Percentiles rank a stretch among this genome's conserved stretches.
phyloP scores from a whole-genome alignment of 2,888 invertebrate genomes.

The Melanostoma scalare region DNA sequence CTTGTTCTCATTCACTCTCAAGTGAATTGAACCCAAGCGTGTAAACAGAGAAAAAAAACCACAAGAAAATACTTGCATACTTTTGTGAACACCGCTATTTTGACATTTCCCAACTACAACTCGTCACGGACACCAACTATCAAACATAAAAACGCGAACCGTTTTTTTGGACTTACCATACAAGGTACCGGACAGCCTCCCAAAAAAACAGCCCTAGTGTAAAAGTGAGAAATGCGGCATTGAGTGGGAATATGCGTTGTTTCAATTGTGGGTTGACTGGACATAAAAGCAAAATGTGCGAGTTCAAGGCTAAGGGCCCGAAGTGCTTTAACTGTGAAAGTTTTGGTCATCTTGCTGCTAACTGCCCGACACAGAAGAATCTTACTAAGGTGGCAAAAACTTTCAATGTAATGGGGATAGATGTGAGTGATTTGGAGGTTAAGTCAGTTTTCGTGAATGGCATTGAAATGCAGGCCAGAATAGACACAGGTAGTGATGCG shows the following conservation, averaged over 20 bases:
- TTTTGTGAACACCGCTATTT: too few species aligned
- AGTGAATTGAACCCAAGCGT: too few species aligned
- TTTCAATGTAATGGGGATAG: background rate
- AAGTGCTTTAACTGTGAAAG: background rate
- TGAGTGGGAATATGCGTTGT: background rate
- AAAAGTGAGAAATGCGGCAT: background rate
- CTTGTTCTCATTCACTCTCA: too few species aligned
- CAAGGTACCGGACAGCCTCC: too few species aligned
- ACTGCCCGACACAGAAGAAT: background rate
- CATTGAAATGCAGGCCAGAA: background rate
- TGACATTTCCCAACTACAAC: too few species aligned
- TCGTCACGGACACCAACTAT: too few species aligned
- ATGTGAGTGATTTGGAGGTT: background rate
- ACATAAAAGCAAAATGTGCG: slow-evolving; percentile 6
- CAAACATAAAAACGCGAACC: too few species aligned
- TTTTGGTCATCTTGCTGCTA: slow-evolving; percentile 7
- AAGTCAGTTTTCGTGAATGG: too few species aligned
- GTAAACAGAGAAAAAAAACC: too few species aligned
- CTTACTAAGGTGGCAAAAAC: background rate
- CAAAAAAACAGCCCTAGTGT: too few species aligned
- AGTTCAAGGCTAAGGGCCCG: background rate
- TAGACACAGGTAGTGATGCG: background rate
- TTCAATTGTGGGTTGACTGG: background rate
- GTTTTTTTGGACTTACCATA: too few species aligned
- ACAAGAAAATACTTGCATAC: too few species aligned